Percentiles rank a stretch among this genome's conserved stretches.
These are phyloP conservation scores for Lophura nycthemera DNA, from an alignment of 2,113 vertebrate genomes.

Conservation along the genomic window DNA sequence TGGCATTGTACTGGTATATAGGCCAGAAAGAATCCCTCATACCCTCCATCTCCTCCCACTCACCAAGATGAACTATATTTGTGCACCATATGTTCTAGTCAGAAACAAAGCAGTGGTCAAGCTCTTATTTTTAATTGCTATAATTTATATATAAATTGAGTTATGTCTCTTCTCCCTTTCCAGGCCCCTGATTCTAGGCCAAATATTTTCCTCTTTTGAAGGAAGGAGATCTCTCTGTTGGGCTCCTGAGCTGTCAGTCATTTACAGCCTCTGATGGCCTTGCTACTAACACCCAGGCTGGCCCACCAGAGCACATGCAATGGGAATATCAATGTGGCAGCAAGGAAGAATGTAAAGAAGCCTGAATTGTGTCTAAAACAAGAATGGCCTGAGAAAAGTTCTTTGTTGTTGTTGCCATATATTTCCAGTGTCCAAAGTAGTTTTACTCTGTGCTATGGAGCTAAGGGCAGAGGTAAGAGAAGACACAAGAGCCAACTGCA, in stretches of 20 bases:
- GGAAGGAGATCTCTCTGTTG: background rate
- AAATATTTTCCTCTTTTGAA: background rate
- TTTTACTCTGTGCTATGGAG: rapidly evolving
- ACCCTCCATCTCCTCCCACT: background rate
- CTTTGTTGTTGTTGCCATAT: background rate
- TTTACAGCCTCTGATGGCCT: background rate
- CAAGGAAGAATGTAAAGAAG: background rate
- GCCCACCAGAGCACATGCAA: background rate
- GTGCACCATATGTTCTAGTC: constrained; percentile 8
- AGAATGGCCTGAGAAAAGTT: background rate
- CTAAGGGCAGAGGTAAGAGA: background rate
- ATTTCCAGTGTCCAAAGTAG: background rate
- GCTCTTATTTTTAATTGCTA: background rate
- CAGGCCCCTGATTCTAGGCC: background rate
- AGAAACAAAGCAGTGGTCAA: background rate
- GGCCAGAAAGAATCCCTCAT: constrained; percentile 8
- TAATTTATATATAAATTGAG: background rate
- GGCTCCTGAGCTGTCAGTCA: background rate
- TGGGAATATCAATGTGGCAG: background rate
- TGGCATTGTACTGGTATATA: background rate
- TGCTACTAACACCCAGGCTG: background rate
- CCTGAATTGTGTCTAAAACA: background rate
- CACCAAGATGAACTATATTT: background rate
- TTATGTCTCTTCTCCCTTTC: background rate
- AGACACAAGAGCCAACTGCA: background rate